Base-by-base conservation (phyloP, 2,797 vertebrate species). In the Trachurus trachurus region DNA sequence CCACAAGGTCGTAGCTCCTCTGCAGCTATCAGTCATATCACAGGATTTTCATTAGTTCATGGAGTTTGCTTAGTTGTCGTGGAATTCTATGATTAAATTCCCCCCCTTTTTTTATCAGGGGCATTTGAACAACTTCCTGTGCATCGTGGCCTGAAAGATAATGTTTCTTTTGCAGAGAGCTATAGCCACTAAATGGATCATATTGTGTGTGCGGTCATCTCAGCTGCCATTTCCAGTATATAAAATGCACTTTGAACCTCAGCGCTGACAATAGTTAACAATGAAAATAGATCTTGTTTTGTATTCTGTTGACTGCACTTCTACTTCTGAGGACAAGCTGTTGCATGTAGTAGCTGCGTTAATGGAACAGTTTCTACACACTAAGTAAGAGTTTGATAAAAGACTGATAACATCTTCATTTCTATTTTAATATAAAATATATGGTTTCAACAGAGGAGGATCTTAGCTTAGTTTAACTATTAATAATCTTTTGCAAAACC, bases 11-110 rank as follows among this genome's bases (percentile, higher is more conserved):
- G 0, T 26, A 21, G 26, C 21, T 62, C 16, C 58, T 57, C 0
- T 9, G 1, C 11, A 47, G 58, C 22, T 17, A 67, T 22, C 10
- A 16, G 26, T 58, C 12, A 29, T 16, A 10, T 73, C 29, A 57
- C 60, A 63, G 49, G 19, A 50, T 71, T 26, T 40, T 63, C 39
- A 40, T 54, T 16, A 45, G 56, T 15, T 54, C 19, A 31, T 19
- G 2, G 29, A 10, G 22, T 39, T 59, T 52, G 2, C 8, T 11
- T 15, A 13, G 26, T 21, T 31, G 16, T 63, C 57, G 1, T 11
- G 8, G 59, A 45, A 17, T 13, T 34, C 9, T 42, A 49, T 44
- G 1, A 17, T 63, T 3, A 29, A 2, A 37, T 52, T 52, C 50
- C 64, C 1, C 26, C 6, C 7, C 11, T 34, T 26, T 26, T 40